Conservation (phyloP, 2,113 vertebrate genomes). For the Phalacrocorax pelagicus region DNA sequence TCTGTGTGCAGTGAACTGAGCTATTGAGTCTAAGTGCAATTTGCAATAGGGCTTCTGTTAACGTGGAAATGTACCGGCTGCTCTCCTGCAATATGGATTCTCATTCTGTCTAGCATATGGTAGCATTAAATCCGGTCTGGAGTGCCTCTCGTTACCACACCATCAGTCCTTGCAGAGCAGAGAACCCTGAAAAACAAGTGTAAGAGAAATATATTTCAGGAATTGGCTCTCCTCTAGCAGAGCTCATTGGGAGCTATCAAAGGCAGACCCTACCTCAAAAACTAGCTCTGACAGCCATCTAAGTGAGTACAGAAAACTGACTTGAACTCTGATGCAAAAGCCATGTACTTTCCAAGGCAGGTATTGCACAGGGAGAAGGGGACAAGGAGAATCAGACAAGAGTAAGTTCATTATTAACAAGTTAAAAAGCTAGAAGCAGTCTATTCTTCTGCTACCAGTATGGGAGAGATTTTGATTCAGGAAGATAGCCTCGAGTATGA, state of each 20-base stretch:
- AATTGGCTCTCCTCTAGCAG: constrained; percentile 61
- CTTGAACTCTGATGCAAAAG: constrained; percentile 48
- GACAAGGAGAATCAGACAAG: background rate
- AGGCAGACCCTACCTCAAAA: constrained; percentile 65
- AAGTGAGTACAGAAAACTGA: constrained; percentile 11
- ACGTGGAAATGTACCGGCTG: constrained; percentile 77
- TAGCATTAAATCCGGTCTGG: constrained; percentile 78
- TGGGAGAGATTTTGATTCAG: background rate
- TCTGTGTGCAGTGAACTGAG: constrained; percentile 80
- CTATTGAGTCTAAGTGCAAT: constrained; percentile 79
- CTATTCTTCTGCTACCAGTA: background rate
- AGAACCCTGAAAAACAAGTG: constrained; percentile 76
- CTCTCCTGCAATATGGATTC: constrained; percentile 76
- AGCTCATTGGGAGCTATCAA: constrained; percentile 66
- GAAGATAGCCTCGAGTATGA: background rate
- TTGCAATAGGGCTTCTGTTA: constrained; percentile 79
- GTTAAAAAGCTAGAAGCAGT: constrained; percentile 21
- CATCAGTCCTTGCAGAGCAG: constrained; percentile 68
- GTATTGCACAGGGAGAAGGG: constrained; percentile 18
- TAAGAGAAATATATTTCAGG: constrained; percentile 69
- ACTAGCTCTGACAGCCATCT: constrained; percentile 62
- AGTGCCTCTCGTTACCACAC: constrained; percentile 72
- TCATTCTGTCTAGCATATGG: constrained; percentile 82
- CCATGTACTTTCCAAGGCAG: constrained; percentile 7
- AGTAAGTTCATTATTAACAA: constrained; percentile 17